phyloP scores from a whole-genome alignment of 2,113 vertebrate species.

The Tyrannus savana region DNA sequence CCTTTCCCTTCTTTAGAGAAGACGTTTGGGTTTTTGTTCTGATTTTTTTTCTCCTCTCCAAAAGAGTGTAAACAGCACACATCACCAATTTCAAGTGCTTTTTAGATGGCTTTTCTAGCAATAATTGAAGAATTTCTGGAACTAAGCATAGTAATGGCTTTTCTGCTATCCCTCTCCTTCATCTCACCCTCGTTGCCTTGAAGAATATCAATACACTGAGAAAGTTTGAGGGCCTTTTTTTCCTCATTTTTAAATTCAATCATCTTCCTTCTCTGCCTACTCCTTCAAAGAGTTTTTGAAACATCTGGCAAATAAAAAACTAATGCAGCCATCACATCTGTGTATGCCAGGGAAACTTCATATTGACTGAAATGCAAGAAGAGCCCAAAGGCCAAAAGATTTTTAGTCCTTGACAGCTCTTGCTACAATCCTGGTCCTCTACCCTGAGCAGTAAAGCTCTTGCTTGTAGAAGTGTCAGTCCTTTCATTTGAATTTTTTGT shows the following conservation, averaged over 20 bases:
- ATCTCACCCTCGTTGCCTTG: background rate
- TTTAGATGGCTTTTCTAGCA: constrained; percentile 70
- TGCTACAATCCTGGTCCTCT: background rate
- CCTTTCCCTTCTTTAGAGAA: constrained; percentile 76
- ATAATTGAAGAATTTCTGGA: constrained; percentile 74
- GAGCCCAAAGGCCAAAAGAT: background rate
- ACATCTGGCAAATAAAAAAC: background rate
- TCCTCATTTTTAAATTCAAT: background rate
- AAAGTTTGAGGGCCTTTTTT: background rate
- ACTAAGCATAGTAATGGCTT: constrained; percentile 44
- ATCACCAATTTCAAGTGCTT: constrained; percentile 74
- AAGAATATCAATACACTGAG: constrained; percentile 52
- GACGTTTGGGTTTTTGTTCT: constrained; percentile 59
- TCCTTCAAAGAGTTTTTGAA: background rate
- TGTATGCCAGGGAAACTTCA: background rate
- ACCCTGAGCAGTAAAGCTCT: background rate
- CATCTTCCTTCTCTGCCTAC: background rate
- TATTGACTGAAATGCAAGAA: background rate
- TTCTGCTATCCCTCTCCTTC: background rate
- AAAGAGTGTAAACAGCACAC: constrained; percentile 67
- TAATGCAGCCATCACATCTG: background rate
- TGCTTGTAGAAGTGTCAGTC: background rate
- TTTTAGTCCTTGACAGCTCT: background rate
- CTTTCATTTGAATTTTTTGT: background rate
- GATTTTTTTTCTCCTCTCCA: background rate